phyloP scores from a whole-genome alignment of 2,797 vertebrate species.

The Manis crassicaudata region DNA sequence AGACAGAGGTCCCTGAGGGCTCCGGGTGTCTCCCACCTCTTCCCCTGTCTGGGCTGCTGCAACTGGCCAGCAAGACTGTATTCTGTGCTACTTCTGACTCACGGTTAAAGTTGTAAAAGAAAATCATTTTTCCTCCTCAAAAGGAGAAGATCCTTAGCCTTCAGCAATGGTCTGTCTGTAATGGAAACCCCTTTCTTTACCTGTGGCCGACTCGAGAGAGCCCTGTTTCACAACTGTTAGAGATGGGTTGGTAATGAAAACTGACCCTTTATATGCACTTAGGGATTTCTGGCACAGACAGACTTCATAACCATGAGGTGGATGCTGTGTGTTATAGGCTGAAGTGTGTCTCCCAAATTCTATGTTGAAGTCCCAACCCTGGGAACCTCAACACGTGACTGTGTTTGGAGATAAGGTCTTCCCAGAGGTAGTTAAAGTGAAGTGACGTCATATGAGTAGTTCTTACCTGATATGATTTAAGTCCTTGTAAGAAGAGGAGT shows the following conservation, averaged over 20 bases:
- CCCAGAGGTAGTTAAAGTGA: not conserved
- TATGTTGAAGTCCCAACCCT: not conserved
- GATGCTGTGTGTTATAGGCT: rapidly evolving
- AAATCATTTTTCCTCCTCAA: not conserved
- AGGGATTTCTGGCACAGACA: not conserved
- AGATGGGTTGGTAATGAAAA: rapidly evolving
- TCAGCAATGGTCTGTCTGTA: not conserved
- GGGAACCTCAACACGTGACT: not conserved
- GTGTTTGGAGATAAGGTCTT: not conserved
- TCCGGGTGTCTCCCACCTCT: rapidly evolving
- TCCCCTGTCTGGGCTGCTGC: too few relatives aligned
- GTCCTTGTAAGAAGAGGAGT: not conserved
- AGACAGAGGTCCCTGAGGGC: rapidly evolving
- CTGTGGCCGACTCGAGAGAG: not conserved
- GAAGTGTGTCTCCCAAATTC: not conserved
- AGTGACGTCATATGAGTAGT: not conserved
- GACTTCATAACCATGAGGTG: rapidly evolving
- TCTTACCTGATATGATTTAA: rapidly evolving
- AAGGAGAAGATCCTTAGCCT: too few relatives aligned
- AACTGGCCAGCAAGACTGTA: too few relatives aligned
- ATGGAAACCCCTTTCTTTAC: rapidly evolving
- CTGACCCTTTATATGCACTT: rapidly evolving
- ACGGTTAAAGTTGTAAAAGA: rapidly evolving
- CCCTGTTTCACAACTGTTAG: rapidly evolving
- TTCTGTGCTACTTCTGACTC: not conserved